Percentiles rank a stretch among this genome's conserved stretches.
These are phyloP conservation scores for Calosoma granatense DNA, from an alignment of 1,140 invertebrate genomes.

Conservation along the genomic window DNA sequence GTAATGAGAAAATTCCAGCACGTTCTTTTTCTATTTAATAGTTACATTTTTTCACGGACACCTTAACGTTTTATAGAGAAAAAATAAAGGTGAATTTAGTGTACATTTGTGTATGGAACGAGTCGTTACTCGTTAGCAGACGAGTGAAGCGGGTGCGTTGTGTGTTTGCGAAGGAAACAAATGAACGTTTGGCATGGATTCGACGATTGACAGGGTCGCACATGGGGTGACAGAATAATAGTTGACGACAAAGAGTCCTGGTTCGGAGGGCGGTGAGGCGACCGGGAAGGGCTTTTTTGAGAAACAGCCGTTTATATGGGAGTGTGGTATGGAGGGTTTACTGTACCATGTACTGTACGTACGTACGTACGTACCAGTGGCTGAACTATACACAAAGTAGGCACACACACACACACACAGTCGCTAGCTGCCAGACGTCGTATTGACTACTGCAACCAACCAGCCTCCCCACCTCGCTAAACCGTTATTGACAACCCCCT, in stretches of 20 bases:
- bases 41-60: too few species aligned
- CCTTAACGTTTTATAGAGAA: too few species aligned
- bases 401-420: background rate
- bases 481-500: conserved; percentile 6
- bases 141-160: background rate
- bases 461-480: background rate
- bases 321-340: background rate
- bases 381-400: background rate
- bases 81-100: background rate
- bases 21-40: too few species aligned
- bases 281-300: background rate
- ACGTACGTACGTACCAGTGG: background rate
- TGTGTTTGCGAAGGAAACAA: background rate
- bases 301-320: background rate
- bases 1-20: too few species aligned
- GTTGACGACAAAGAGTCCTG: background rate
- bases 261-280: background rate
- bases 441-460: background rate
- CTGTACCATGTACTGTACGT: background rate
- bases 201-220: conserved; percentile 1
- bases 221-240: conserved; percentile 6
- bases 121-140: too few species aligned
- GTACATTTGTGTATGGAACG: too few species aligned
- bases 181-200: conserved; percentile 1
- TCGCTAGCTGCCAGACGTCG: background rate